These are phyloP conservation scores for Caenorhabditis sinica DNA, from an alignment of 2,888 invertebrate genomes.

Conservation along the genomic window DNA sequence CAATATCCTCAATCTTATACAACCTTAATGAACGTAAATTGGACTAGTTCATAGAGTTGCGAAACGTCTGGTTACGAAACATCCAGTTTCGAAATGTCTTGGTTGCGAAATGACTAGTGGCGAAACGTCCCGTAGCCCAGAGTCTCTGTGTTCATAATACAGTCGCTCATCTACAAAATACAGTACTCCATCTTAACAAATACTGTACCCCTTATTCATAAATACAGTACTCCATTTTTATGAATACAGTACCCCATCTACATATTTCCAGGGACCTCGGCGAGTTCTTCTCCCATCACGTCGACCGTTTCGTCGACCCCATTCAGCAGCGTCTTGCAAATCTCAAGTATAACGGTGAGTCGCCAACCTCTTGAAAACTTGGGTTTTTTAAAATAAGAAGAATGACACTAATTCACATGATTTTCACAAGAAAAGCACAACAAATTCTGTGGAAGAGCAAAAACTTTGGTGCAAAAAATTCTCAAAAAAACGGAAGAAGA, in stretches of 20 bases:
- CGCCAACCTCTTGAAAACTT: neutral
- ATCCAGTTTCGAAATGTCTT: too few relatives aligned
- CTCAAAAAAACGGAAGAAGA: neutral
- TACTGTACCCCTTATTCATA: too few relatives aligned
- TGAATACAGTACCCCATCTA: too few relatives aligned
- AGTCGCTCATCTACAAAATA: too few relatives aligned
- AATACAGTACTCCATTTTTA: neutral
- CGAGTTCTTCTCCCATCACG: slow-evolving; percentile 76
- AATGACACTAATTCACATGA: neutral
- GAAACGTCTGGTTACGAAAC: too few relatives aligned
- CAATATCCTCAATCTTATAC: too few relatives aligned
- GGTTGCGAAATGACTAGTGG: too few relatives aligned
- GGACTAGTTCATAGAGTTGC: too few relatives aligned
- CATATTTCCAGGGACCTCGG: slow-evolving; percentile 75
- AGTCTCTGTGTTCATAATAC: too few relatives aligned
- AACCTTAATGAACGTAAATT: too few relatives aligned
- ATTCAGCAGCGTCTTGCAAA: slow-evolving; percentile 74
- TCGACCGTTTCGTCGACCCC: slow-evolving; percentile 69
- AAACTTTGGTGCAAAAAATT: neutral
- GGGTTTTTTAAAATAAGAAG: neutral
- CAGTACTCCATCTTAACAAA: neutral
- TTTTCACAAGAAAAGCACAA: slow-evolving; percentile 24
- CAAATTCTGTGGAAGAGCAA: too few relatives aligned
- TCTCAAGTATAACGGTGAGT: slow-evolving; percentile 70
- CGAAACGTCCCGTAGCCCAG: too few relatives aligned